phyloP scores from a whole-genome alignment of 1,140 invertebrate genomes.

The Agrypnia vestita region DNA sequence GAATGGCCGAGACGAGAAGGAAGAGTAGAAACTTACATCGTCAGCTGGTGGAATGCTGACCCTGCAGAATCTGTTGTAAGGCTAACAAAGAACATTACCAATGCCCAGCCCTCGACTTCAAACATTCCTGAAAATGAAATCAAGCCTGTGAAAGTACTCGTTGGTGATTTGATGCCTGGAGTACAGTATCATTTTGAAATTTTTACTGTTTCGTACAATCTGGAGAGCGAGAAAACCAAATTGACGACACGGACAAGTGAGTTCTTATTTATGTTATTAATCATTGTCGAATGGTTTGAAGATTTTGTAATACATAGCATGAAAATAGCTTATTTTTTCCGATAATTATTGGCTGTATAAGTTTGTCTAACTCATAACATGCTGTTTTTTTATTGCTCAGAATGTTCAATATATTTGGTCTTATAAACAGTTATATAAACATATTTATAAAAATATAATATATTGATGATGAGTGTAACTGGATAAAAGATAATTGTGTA shows the following conservation, averaged over 20 bases:
- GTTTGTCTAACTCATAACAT: neutral
- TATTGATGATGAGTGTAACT: neutral
- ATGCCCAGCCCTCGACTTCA: constrained; percentile 51
- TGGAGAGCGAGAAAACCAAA: constrained; percentile 81
- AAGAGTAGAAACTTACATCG: constrained; percentile 86
- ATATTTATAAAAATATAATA: no score
- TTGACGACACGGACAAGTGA: constrained; percentile 84
- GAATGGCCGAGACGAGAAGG: constrained; percentile 90
- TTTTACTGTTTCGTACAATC: constrained; percentile 82
- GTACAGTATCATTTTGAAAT: constrained; percentile 86
- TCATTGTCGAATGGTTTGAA: constrained; percentile 29
- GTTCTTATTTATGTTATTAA: constrained; percentile 63
- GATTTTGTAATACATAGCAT: constrained; percentile 19
- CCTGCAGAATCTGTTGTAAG: constrained; percentile 67
- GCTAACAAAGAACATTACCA: constrained; percentile 72
- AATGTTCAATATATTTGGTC: constrained; percentile 25
- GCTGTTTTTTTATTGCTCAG: neutral
- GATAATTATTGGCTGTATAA: constrained; percentile 15
- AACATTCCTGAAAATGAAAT: constrained; percentile 63
- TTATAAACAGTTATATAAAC: constrained; percentile 1
- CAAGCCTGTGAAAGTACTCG: constrained; percentile 75
- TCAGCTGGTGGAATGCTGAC: constrained; percentile 80
- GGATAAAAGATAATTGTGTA: neutral
- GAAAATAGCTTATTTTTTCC: neutral
- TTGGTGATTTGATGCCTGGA: constrained; percentile 85